Percentiles rank a stretch among this genome's conserved stretches.
phyloP scores from a whole-genome alignment of 2,797 vertebrate species.

The Argentina silus region DNA sequence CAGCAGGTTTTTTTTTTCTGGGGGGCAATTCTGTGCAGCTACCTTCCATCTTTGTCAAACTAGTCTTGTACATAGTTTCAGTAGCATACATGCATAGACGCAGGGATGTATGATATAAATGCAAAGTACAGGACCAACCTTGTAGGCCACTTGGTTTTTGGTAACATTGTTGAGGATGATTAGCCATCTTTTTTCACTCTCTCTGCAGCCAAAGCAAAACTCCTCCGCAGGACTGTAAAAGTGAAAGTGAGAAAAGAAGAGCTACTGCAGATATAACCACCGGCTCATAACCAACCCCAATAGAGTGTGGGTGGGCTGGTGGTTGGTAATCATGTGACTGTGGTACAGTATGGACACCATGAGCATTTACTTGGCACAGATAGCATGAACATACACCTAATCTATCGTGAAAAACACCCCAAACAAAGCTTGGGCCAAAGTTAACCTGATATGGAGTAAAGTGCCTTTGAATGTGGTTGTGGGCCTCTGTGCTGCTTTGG shows the following conservation, averaged over 20 bases:
- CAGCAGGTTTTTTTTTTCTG: too few species aligned
- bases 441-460: constrained; percentile 86
- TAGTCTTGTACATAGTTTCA: background rate
- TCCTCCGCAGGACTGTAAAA: constrained; percentile 82
- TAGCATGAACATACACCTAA: background rate
- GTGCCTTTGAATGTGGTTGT: constrained; percentile 83
- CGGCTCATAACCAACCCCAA: background rate
- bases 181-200: constrained; percentile 84
- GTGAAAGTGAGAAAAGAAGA: background rate
- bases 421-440: background rate
- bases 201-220: constrained; percentile 83
- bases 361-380: too few species aligned
- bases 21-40: too few species aligned
- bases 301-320: background rate
- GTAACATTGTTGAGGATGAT: constrained; percentile 86
- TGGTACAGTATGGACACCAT: too few species aligned
- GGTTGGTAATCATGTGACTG: background rate
- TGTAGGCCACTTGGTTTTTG: constrained; percentile 86
- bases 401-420: background rate
- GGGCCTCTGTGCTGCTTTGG: constrained; percentile 78
- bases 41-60: too few species aligned
- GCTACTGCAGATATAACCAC: background rate
- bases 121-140: constrained; percentile 71
- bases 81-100: background rate
- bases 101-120: background rate